Evolutionary conservation across 1,140 invertebrate species (phyloP), one percentile per base, ranked within the genome.

Genomic region (Fopius arisanus): DNA sequence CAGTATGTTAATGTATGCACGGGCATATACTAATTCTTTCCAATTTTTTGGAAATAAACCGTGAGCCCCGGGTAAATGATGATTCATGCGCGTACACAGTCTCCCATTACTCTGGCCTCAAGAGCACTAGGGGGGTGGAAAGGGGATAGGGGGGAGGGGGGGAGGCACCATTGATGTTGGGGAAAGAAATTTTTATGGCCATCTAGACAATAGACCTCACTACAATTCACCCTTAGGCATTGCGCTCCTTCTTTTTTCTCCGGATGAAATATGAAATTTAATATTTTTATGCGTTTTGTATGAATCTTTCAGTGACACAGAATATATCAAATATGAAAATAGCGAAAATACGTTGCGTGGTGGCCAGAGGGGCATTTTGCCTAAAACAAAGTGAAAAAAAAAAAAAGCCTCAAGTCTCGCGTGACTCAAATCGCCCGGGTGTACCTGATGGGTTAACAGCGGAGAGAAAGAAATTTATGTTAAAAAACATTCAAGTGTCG

Each of bases 1-100:
- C 78, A 79, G 78, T 83, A 86, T 84, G 79, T 81, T 84, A 85
- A 87, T 85, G 78, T 82, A 80, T 81, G 81, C 84, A 82, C 81
- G 80, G 75, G 79, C 81, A 80, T 81, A 83, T 85, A 86, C 85
- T 88, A 88, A 88, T 87, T 88, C 84, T 81, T 79, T 80, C 79
- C 82, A 85, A 86, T 85, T 87, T 86, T 86, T 81, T 80, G 82
- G 82, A 83, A 84, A 80, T 68, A 62, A 75, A 72, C 77, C 48
- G 68, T 40, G 67, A 66, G 40, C 41, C 62, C 40, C 21, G 41
- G 29, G 21, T 63, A 48, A 69, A 67, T 67, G 72, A 82, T 83
- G 80, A 84, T 83, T 82, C 81, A 81, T 78, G 78, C 75, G 69
- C 66, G 43, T 72, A 76, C 78, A 75, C 74, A 37, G 77, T 69